Evolutionary conservation across 2,888 invertebrate species (phyloP), one percentile per base, ranked within the genome.

Genomic region (Lithophane ornitopus): DNA sequence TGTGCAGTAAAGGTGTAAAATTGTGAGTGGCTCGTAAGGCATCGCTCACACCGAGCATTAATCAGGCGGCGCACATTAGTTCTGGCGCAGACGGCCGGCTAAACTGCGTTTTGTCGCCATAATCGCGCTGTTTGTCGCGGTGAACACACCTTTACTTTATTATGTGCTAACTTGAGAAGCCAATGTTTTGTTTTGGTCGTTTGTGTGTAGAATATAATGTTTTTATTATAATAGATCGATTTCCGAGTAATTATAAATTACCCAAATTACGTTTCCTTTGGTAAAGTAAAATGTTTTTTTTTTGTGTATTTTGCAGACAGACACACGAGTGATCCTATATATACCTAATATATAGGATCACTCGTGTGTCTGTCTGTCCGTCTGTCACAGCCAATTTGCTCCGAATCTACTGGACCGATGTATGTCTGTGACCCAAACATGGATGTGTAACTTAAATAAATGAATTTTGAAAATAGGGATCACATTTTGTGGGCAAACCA

Each of bases 61-160:
- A 80, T 78, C 86, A 78, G 63, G 44, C 72, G 76, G 41, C 41
- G 73, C 69, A 63, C 66, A 76, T 74, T 74, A n/a, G 63, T 49
- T 14, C 66, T 39, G 46, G 49, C 39, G 34, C 77, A 52, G 69
- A 58, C 75, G 59, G 7, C 52, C 85, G 58, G 69, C 63, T 74
- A 78, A 72, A 58, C 75, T 83, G 70, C 76, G 76, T 83, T 83
- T 79, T 65, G 79, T 75, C 70, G 71, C 67, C 65, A 59, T 78
- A 62, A 67, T 46, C 59, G 62, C 62, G 61, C 46, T 58, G n/a
- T n/a, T n/a, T n/a, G 56, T 59, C 63, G 71, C 22, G 49, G 41
- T 67, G 28, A 34, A 49, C 41, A 52, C 58, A 52, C 46, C 69
- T 70, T 68, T 52, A 70, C 34, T 16, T 75, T 67, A 67, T 12